Conservation (phyloP, 2,888 invertebrate genomes). For the Amiota mariae region DNA sequence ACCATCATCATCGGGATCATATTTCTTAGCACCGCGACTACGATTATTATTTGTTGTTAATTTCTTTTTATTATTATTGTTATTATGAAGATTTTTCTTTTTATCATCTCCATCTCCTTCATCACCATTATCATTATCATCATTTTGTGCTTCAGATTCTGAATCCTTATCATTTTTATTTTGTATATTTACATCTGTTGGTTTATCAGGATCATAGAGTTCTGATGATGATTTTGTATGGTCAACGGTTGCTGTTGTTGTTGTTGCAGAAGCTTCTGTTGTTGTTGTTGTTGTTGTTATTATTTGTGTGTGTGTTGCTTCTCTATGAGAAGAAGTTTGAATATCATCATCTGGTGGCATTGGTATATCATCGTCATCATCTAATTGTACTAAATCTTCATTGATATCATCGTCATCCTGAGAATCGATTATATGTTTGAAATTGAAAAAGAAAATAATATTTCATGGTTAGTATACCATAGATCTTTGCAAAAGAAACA, state of each 20-base stretch:
- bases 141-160: conserved; percentile 39
- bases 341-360: conserved; percentile 63
- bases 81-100: neutral
- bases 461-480: conserved; percentile 75
- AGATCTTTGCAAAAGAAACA: conserved; percentile 37
- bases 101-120: conserved; percentile 24
- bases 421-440: conserved; percentile 72
- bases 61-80: neutral
- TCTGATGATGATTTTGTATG: conserved; percentile 44
- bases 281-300: neutral
- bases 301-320: too few species aligned
- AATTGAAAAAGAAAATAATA: conserved; percentile 74
- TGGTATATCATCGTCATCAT: conserved; percentile 71
- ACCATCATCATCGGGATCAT: conserved; percentile 40
- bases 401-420: conserved; percentile 74
- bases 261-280: conserved; percentile 31
- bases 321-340: neutral
- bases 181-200: conserved; percentile 62
- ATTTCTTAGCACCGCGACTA: conserved; percentile 21
- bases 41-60: neutral
- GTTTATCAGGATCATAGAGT: conserved; percentile 72
- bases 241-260: conserved; percentile 1
- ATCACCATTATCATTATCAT: conserved; percentile 37
- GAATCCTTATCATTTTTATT: conserved; percentile 28
- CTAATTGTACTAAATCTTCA: conserved; percentile 74